Evolutionary conservation across 2,113 vertebrate species (phyloP).

Genomic region (Barbus barbus): DNA sequence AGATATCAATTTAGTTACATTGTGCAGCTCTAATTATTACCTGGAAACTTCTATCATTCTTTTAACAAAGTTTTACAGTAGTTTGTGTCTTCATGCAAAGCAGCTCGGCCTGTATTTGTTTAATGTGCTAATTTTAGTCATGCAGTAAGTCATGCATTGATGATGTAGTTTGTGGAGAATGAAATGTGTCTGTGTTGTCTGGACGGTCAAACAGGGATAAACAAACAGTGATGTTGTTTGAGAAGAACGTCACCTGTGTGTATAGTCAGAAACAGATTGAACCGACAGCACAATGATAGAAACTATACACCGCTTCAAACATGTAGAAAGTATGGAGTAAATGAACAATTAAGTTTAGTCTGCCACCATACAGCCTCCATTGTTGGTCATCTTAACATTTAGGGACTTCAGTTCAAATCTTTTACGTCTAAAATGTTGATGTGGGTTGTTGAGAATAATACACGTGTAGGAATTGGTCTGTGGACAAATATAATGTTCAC

Average conservation of each 20-base stretch:
- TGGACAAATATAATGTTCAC: not conserved
- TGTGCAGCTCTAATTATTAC: not conserved
- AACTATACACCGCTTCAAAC: no score
- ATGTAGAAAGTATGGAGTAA: no score
- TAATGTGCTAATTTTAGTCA: constrained; percentile 22
- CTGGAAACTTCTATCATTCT: not conserved
- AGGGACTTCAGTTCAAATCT: not conserved
- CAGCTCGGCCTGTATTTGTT: not conserved
- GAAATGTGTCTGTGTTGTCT: constrained; percentile 34
- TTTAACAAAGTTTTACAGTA: not conserved
- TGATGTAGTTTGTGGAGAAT: constrained; percentile 19
- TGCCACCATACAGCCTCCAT: not conserved
- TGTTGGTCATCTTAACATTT: not conserved
- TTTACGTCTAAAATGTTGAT: not conserved
- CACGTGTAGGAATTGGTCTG: not conserved
- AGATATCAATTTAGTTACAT: not conserved
- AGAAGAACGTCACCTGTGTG: constrained; percentile 27
- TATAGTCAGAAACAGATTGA: constrained; percentile 14
- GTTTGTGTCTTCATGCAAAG: constrained; percentile 13
- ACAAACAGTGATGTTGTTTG: constrained; percentile 31
- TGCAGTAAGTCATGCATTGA: not conserved
- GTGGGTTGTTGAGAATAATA: not conserved
- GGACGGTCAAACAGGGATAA: constrained; percentile 30
- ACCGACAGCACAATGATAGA: not conserved
- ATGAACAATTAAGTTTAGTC: no score